Conservation (phyloP, 2,797 vertebrate genomes). For the Ctenopoma multispine region DNA sequence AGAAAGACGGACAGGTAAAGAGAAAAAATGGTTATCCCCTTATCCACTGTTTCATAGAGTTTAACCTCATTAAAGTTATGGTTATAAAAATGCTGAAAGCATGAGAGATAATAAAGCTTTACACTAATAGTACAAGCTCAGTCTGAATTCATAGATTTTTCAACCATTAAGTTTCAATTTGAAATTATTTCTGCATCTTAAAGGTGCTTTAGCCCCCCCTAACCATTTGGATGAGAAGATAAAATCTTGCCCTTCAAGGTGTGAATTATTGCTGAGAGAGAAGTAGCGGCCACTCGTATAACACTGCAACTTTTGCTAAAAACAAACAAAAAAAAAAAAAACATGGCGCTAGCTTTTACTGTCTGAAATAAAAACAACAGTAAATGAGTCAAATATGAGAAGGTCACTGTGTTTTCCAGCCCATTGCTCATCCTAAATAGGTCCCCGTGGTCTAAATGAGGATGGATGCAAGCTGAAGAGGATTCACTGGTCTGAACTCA, state of each 20-base stretch:
- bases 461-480: conserved; percentile 72
- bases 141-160: conserved; percentile 49
- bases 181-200: conserved; percentile 38
- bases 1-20: conserved; percentile 37
- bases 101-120: conserved; percentile 57
- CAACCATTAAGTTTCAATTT: conserved; percentile 53
- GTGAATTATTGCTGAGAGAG: conserved; percentile 25
- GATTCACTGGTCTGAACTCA: conserved; percentile 62
- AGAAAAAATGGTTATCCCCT: conserved; percentile 47
- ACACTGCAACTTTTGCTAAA: conserved; percentile 39
- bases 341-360: conserved; percentile 39
- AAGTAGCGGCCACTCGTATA: conserved; percentile 17
- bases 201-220: conserved; percentile 27
- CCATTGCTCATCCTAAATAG: conserved; percentile 75
- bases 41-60: conserved; percentile 63
- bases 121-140: conserved; percentile 38
- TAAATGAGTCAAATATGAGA: conserved; percentile 76
- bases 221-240: conserved; percentile 27
- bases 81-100: conserved; percentile 61
- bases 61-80: conserved; percentile 73
- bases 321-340: conserved; percentile 33
- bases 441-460: conserved; percentile 74
- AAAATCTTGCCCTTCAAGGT: conserved; percentile 18
- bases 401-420: conserved; percentile 79
- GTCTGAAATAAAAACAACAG: conserved; percentile 65